phyloP scores from a whole-genome alignment of 2,888 invertebrate genomes.

The Drosophila melanocephala region DNA sequence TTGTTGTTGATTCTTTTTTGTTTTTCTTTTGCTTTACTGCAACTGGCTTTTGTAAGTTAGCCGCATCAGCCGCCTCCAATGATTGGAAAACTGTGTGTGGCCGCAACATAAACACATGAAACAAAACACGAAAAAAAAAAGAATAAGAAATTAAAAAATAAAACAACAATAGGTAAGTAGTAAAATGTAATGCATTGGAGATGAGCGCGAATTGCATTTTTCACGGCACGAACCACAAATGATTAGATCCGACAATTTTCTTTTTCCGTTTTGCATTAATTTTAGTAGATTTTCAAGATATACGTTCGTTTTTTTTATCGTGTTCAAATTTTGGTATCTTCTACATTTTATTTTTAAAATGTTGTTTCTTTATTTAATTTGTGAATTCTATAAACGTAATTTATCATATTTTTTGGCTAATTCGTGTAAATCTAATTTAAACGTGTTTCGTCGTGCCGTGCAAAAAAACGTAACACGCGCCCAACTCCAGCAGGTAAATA shows the following conservation, averaged over 20 bases:
- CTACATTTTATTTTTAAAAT: not conserved
- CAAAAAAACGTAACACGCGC: not conserved
- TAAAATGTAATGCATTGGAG: not conserved
- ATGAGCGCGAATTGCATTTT: slow-evolving; percentile 2
- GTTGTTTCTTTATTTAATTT: not conserved
- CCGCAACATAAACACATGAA: slow-evolving; percentile 32
- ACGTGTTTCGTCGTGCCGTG: not conserved
- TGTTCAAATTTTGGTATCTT: not conserved
- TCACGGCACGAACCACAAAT: slow-evolving; percentile 1
- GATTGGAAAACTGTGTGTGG: slow-evolving; percentile 26
- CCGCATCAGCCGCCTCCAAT: slow-evolving; percentile 40
- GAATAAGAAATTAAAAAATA: slow-evolving; percentile 13
- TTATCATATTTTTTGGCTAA: not conserved
- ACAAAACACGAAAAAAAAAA: slow-evolving; percentile 15
- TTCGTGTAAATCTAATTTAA: not conserved
- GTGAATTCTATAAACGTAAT: not conserved
- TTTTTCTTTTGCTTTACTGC: slow-evolving; percentile 14
- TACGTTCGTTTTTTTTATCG: not conserved
- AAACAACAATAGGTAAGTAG: slow-evolving; percentile 27
- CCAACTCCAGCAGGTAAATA: not conserved
- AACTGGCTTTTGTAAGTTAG: slow-evolving; percentile 31
- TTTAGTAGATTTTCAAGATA: not conserved
- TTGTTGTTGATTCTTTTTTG: not conserved
- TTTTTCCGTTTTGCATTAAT: not conserved
- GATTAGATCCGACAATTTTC: not conserved